A percentile compares a stretch with the other conserved stretches of the same genome.
Conservation (phyloP, 1,140 invertebrate genomes). For the Pteromalus puparum region DNA sequence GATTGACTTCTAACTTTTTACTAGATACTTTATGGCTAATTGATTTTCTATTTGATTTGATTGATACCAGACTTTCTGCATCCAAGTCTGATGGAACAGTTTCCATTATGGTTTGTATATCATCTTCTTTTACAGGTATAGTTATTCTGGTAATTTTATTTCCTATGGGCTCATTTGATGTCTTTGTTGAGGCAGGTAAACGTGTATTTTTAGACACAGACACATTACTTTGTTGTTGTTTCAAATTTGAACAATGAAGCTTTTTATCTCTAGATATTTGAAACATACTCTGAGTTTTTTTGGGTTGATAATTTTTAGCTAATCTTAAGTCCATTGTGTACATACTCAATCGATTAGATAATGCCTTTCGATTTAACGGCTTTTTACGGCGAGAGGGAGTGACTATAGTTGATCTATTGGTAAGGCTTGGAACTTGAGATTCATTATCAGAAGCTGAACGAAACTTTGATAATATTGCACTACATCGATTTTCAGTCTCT, state of each 20-base stretch:
- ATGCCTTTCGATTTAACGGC: conserved; percentile 55
- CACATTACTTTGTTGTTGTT: conserved; percentile 40
- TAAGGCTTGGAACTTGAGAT: conserved; percentile 59
- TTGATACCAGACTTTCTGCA: conserved; percentile 58
- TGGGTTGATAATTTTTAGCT: conserved; percentile 59
- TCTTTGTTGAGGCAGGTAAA: conserved; percentile 41
- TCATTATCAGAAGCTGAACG: conserved; percentile 63
- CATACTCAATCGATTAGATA: conserved; percentile 64
- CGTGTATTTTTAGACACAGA: conserved; percentile 39
- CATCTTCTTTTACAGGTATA: conserved; percentile 67
- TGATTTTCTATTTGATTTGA: conserved; percentile 22
- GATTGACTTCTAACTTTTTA: conserved; percentile 27
- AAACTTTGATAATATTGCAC: conserved; percentile 66
- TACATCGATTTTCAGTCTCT: conserved; percentile 65
- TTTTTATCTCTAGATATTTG: conserved; percentile 40
- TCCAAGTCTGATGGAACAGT: conserved; percentile 66
- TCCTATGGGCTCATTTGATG: conserved; percentile 50
- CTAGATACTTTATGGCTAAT: neutral
- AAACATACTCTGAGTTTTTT: conserved; percentile 51
- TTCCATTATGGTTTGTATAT: conserved; percentile 72
- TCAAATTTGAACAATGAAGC: conserved; percentile 35
- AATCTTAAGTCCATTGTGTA: conserved; percentile 62
- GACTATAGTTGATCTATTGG: conserved; percentile 57
- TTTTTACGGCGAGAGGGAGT: conserved; percentile 56
- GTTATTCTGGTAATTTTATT: conserved; percentile 55